Evolutionary conservation across 2,113 vertebrate species (phyloP), one percentile per base, ranked within the genome.

Genomic region (Malurus alboscapulatus): DNA sequence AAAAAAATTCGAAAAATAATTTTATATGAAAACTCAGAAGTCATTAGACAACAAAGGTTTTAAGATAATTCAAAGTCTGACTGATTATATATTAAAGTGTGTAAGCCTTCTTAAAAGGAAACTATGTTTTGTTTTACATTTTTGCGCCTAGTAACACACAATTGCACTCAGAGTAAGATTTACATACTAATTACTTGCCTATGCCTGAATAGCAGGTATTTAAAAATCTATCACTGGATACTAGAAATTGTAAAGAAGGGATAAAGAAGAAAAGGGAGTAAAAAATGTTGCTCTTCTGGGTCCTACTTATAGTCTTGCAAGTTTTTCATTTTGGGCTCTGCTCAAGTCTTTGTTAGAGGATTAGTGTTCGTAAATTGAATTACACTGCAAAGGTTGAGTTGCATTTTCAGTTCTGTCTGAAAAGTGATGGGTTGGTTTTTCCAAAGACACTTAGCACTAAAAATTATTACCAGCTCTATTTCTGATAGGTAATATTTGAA

Each of bases 141-240:
- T 90, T 48, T 72, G 38, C 50, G 62, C 40, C 62, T 82, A 40
- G 55, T 74, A 84, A 65, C 61, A 54, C 36, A 68, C 76, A 81
- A 68, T 4, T 87, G 44, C 34, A 72, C 26, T 76, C 74, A 83
- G 78, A 95, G 44, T 14, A 84, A 95, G 48, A 92, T 95, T 84
- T 95, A 89, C 73, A 87, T 89, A 59, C 61, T 78, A 88, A 91
- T 91, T 81, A 89, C 40, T 78, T 44, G 34, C 15, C 73, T 59
- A 12, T 65, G 61, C 36, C 69, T 61, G 50, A 92, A 93, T 38
- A 85, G 58, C 25, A 90, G 14, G 78, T 91, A 87, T 93, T 93
- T 93, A 86, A 86, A 93, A 92, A 76, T 68, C 77, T 91, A 79
- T 78, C 92, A 59, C 6, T 53, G 25, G 12, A 91, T 67, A 7